phyloP scores from a whole-genome alignment of 2,113 vertebrate species.

The Tragulus kanchil region DNA sequence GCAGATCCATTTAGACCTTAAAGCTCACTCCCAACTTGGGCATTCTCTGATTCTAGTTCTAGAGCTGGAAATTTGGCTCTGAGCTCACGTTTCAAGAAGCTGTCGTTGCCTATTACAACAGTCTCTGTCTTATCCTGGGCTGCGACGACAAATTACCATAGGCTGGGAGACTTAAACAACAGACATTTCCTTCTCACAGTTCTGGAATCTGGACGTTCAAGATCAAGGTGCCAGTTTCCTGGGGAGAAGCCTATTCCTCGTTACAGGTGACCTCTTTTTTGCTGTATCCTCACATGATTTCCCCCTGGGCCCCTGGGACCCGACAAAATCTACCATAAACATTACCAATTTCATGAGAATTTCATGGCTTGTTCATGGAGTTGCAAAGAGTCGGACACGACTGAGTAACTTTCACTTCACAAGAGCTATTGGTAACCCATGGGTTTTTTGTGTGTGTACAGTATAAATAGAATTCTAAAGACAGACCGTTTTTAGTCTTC shows the following conservation, averaged over 20 bases:
- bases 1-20: not conserved
- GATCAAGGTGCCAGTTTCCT: not conserved
- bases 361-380: no score
- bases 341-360: no score
- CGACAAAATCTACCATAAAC: no score
- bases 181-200: not conserved
- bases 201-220: not conserved
- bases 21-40: not conserved
- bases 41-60: not conserved
- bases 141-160: not conserved
- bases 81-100: not conserved
- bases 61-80: not conserved
- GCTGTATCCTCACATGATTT: no score
- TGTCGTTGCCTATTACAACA: not conserved
- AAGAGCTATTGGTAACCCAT: no score
- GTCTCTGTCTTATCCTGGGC: not conserved
- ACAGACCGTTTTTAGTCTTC: not conserved
- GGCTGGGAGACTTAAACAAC: not conserved
- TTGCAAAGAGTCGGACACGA: no score
- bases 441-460: not conserved
- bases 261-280: not conserved
- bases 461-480: constrained; percentile 17
- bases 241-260: not conserved
- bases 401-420: no score
- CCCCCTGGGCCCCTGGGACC: no score